Evolutionary conservation across 2,797 vertebrate species (phyloP).

Genomic region (Salmo trutta): DNA sequence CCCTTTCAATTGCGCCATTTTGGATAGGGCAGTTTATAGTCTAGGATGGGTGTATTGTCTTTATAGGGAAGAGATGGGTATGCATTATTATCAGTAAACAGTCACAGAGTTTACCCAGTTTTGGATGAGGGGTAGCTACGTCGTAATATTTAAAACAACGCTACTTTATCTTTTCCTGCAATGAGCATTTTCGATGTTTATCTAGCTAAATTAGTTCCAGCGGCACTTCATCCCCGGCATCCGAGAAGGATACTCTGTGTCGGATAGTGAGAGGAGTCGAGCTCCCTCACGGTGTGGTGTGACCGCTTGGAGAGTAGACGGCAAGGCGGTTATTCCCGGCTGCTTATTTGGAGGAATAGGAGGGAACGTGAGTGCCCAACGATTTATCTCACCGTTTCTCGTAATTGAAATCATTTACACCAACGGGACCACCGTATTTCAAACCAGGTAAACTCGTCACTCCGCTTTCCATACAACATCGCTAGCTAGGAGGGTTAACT

Average conservation of each 20-base stretch:
- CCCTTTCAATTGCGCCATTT: slow-evolving; percentile 97
- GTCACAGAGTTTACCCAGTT: slow-evolving; percentile 24
- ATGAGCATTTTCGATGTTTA: slow-evolving; percentile 41
- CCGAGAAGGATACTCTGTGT: slow-evolving; percentile 59
- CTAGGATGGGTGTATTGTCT: slow-evolving; percentile 88
- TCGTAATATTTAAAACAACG: background rate
- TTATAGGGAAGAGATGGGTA: slow-evolving; percentile 61
- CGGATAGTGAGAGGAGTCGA: slow-evolving; percentile 64
- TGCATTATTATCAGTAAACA: slow-evolving; percentile 51
- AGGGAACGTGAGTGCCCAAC: slow-evolving; percentile 36
- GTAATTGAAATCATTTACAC: slow-evolving; percentile 25
- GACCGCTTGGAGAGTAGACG: slow-evolving; percentile 53
- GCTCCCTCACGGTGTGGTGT: slow-evolving; percentile 73
- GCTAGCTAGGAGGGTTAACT: background rate
- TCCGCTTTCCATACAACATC: background rate
- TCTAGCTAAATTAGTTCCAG: slow-evolving; percentile 57
- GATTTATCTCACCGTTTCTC: slow-evolving; percentile 45
- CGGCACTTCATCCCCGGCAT: slow-evolving; percentile 55
- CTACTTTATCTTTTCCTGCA: slow-evolving; percentile 5
- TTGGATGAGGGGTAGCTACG: background rate
- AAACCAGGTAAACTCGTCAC: slow-evolving; percentile 50
- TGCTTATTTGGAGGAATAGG: slow-evolving; percentile 57
- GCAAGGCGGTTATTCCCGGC: slow-evolving; percentile 61
- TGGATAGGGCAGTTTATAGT: slow-evolving; percentile 89
- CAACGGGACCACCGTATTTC: slow-evolving; percentile 25